Conservation (phyloP, 2,888 invertebrate genomes). For the Hipparchia semele region DNA sequence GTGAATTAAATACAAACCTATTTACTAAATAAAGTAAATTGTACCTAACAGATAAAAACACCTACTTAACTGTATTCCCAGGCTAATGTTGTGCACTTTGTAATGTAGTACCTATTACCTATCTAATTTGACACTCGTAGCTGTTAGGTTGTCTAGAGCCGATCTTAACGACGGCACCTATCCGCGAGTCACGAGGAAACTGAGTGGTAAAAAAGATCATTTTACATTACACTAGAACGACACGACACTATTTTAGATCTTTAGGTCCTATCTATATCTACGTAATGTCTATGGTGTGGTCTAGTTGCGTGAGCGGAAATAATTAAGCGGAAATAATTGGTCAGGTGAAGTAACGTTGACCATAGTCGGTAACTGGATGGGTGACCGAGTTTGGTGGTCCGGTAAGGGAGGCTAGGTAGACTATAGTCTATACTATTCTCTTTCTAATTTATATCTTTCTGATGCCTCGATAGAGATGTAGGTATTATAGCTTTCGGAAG, state of each 20-base stretch:
- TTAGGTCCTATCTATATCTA: neutral
- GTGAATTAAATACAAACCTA: too few relatives aligned
- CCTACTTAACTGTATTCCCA: conserved; percentile 15
- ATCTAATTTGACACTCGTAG: conserved; percentile 32
- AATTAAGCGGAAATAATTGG: neutral
- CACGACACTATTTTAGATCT: neutral
- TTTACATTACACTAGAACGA: conserved; percentile 15
- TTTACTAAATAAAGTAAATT: too few relatives aligned
- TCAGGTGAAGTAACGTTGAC: too few relatives aligned
- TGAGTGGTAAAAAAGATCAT: conserved; percentile 6
- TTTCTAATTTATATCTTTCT: too few relatives aligned
- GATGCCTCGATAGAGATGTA: too few relatives aligned
- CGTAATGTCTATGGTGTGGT: neutral
- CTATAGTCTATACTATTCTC: too few relatives aligned
- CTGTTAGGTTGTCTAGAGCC: conserved; percentile 38
- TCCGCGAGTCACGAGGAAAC: conserved; percentile 45
- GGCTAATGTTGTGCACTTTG: neutral
- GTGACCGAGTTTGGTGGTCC: too few relatives aligned
- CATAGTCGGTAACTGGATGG: too few relatives aligned
- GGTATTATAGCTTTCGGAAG: too few relatives aligned
- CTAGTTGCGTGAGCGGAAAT: neutral
- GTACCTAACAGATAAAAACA: too few relatives aligned
- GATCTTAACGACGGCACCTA: conserved; percentile 45
- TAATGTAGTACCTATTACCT: neutral
- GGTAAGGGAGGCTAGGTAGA: too few relatives aligned